Percentiles rank a stretch among this genome's conserved stretches.
These are phyloP conservation scores for Hystrix cristata DNA, from an alignment of 2,113 vertebrate genomes.

Conservation along the genomic window DNA sequence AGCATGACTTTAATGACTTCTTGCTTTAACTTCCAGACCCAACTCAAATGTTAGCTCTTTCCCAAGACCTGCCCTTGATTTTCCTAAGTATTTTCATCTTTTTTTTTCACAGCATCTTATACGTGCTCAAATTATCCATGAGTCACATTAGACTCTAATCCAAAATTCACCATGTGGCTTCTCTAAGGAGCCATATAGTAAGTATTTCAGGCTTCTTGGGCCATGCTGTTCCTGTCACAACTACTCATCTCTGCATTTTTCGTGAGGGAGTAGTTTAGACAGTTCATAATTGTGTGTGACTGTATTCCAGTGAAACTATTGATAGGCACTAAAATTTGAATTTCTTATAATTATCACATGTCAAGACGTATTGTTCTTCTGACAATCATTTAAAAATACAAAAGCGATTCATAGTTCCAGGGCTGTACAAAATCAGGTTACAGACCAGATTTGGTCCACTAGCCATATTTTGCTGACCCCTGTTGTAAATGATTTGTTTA, in stretches of 20 bases:
- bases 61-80: constrained; percentile 11
- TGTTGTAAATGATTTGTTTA: not conserved
- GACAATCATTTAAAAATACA: not conserved
- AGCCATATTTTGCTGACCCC: not conserved
- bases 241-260: not conserved
- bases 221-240: not conserved
- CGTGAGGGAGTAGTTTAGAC: not conserved
- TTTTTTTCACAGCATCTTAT: not conserved
- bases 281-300: not conserved
- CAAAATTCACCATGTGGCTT: not conserved
- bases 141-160: not conserved
- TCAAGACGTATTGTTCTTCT: constrained; percentile 25
- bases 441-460: not conserved
- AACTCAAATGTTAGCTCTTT: not conserved
- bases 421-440: not conserved
- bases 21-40: not conserved
- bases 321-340: constrained; percentile 13
- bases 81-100: not conserved
- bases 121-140: not conserved
- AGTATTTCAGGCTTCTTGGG: constrained; percentile 2
- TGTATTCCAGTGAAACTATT: not conserved
- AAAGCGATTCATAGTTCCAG: not conserved
- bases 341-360: not conserved
- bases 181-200: not conserved
- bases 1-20: not conserved